Base-by-base conservation (phyloP, 2,888 invertebrate species). In the Sycophila texana region DNA sequence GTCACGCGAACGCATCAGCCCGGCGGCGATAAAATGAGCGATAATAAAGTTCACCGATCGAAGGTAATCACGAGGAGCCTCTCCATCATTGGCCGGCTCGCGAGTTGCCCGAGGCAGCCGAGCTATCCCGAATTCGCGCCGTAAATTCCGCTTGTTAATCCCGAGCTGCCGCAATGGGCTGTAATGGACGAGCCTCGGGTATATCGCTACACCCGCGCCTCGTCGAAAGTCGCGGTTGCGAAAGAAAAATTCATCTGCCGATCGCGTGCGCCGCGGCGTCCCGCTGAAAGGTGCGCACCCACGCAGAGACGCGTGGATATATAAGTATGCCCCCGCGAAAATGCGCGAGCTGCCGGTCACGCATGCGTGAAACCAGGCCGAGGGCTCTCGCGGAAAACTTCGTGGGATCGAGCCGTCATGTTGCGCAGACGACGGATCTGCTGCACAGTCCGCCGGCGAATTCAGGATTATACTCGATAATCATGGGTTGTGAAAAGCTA, bases 351-450 rank as follows among this genome's bases (percentile, higher is more conserved):
- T 16, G 53, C n/a, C 47, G 16, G 67, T 68, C 67, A 68, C 67
- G 67, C 67, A 30, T 55, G 67, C 53, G n/a, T 30, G 55, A 55
- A 68, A 68, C n/a, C 26, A 68, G 67, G 67, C 55, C 67, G 67
- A 55, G 30, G 67, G 67, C n/a, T 55, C 47, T 16, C 22, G 39
- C n/a, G 51, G 49, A 51, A 51, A 67, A 67, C 20, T 51, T 51
- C 51, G 51, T 51, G 66, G 55, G 22, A 68, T 55, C 39, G 39
- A 12, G 18, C 30, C 55, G 67, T 13, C 16, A 53, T 51, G 51
- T 60, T 26, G 51, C 49, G n/a, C 12, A n/a, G 13, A 2, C 49
- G n/a, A 14, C 13, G 22, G 14, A 5, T 49, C 16, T 26, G 10
- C 26, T 26, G 26, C 26, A 3, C 39, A 14, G 5, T 22, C 13